Evolutionary conservation across 2,888 invertebrate genomes (phyloP).

Genomic region (Zele albiditarsus): DNA sequence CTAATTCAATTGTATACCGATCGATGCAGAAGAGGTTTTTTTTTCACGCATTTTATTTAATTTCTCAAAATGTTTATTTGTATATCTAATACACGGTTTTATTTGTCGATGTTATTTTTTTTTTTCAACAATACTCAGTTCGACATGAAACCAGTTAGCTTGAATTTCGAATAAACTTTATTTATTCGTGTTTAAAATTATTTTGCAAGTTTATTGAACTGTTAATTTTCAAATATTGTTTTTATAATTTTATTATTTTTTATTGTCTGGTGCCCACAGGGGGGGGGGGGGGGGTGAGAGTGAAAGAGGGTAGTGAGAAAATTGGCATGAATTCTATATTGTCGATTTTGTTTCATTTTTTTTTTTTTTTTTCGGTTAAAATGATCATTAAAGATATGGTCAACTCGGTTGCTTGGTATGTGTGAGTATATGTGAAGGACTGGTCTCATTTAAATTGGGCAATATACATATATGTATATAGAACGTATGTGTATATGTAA

Average conservation of each 20-base stretch:
- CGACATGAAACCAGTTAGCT: not conserved
- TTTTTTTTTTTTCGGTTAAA: conserved; percentile 1
- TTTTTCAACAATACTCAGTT: conserved; percentile 15
- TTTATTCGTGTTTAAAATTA: conserved; percentile 21
- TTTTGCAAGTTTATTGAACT: conserved; percentile 7
- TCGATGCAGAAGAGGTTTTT: conserved; percentile 64
- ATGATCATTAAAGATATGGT: conserved; percentile 5
- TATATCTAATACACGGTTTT: not conserved
- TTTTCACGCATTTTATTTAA: conserved; percentile 57
- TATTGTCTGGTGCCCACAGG: not conserved
- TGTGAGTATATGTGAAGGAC: not conserved
- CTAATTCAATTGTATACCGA: conserved; percentile 69
- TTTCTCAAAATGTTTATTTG: conserved; percentile 41
- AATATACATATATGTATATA: not conserved
- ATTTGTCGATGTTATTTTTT: conserved; percentile 25
- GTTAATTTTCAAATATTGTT: conserved; percentile 8
- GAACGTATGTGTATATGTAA: not conserved
- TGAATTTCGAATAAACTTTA: conserved; percentile 6
- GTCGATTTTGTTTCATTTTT: conserved; percentile 17
- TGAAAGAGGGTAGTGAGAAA: conserved; percentile 7
- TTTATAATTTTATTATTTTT: conserved; percentile 18
- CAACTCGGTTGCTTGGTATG: conserved; percentile 2
- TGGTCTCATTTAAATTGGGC: not conserved
- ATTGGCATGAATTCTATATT: conserved; percentile 32
- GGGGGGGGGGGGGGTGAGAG: too few relatives aligned